Evolutionary conservation across 2,113 vertebrate genomes (phyloP).

Genomic region (Drymodes brunneopygia): DNA sequence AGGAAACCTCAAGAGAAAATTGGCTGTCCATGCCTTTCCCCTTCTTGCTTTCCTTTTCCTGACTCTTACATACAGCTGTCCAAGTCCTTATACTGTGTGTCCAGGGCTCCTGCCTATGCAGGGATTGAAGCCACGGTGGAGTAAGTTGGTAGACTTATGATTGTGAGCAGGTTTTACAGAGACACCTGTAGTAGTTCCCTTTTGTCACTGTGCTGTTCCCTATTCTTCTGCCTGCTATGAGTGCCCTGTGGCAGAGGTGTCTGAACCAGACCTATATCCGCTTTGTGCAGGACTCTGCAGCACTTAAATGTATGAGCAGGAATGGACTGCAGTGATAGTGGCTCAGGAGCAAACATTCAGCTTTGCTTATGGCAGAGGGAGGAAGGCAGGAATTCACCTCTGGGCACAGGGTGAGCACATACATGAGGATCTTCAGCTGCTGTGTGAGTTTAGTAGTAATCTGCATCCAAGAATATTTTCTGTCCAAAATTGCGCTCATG

Average conservation of each 20-base stretch:
- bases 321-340: not conserved
- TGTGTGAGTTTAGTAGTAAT: not conserved
- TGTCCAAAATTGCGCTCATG: rapidly evolving
- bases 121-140: not conserved
- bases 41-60: not conserved
- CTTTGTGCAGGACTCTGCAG: not conserved
- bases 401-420: not conserved
- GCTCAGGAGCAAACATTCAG: not conserved
- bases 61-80: not conserved
- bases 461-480: not conserved
- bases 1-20: not conserved
- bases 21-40: not conserved
- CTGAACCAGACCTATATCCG: not conserved
- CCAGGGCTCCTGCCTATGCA: rapidly evolving
- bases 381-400: not conserved
- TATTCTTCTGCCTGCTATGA: rapidly evolving
- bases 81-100: not conserved
- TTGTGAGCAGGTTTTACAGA: not conserved
- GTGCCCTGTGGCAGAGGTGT: not conserved
- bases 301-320: not conserved
- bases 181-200: not conserved
- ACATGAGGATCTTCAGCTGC: not conserved
- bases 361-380: not conserved
- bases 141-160: not conserved
- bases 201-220: not conserved